Evolutionary conservation across 2,113 vertebrate species (phyloP).

Genomic region (Cercopithecus mona): DNA sequence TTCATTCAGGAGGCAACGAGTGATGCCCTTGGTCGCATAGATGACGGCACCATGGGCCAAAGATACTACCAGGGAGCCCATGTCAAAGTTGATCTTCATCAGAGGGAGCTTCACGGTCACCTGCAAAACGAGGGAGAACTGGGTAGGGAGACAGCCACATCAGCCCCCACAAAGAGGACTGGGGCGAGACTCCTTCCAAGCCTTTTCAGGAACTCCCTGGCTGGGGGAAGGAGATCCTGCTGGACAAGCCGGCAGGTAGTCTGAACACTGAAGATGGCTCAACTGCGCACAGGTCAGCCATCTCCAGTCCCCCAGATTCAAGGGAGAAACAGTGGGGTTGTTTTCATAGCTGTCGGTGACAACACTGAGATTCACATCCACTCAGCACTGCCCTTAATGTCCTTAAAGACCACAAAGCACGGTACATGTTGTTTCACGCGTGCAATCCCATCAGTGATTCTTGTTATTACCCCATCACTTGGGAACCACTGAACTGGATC

Average conservation of each 20-base stretch:
- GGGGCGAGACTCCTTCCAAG: neutral
- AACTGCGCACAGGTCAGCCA: neutral
- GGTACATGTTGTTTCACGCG: fast-evolving
- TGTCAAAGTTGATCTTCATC: slow-evolving; percentile 92
- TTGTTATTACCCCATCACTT: neutral
- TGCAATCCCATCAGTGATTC: neutral
- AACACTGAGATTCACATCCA: fast-evolving
- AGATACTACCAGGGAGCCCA: slow-evolving; percentile 89
- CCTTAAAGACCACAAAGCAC: neutral
- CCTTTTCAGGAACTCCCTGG: neutral
- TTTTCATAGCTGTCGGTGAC: neutral
- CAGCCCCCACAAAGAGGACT: fast-evolving
- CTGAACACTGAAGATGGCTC: neutral
- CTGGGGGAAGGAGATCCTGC: neutral
- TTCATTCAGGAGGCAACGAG: slow-evolving; percentile 92
- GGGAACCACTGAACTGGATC: neutral
- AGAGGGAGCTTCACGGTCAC: slow-evolving; percentile 89
- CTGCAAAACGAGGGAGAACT: slow-evolving; percentile 75
- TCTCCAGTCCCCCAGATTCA: neutral
- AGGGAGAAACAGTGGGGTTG: neutral
- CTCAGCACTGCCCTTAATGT: fast-evolving
- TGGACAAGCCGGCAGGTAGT: neutral
- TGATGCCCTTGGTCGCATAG: slow-evolving; percentile 93
- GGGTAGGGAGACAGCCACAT: fast-evolving
- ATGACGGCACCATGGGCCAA: slow-evolving; percentile 88